Evolutionary conservation across 2,888 invertebrate genomes (phyloP).

Genomic region (Torymus tubicola): DNA sequence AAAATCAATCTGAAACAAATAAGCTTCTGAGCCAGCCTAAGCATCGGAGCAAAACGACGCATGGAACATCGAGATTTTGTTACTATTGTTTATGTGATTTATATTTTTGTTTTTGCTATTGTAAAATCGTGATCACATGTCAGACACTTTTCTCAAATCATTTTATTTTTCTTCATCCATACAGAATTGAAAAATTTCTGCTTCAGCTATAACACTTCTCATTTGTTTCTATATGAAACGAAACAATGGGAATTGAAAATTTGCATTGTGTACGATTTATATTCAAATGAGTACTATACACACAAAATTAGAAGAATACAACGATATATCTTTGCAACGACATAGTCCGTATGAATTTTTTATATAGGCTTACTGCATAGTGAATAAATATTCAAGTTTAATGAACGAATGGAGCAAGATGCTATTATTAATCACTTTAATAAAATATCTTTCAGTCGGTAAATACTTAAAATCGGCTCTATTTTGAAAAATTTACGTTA

Average conservation of each 20-base stretch:
- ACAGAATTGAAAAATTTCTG: background rate
- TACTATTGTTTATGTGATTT: conserved; percentile 29
- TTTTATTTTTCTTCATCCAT: conserved; percentile 1
- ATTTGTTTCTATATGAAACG: conserved; percentile 8
- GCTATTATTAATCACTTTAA: no score
- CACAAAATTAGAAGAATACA: no score
- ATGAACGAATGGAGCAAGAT: no score
- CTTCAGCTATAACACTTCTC: conserved; percentile 3
- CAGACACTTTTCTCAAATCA: conserved; percentile 24
- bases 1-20: conserved; percentile 67
- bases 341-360: no score
- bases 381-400: no score
- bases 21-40: conserved; percentile 68
- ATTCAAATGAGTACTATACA: background rate
- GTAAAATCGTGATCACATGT: conserved; percentile 40
- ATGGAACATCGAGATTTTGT: conserved; percentile 53
- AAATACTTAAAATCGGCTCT: no score
- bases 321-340: no score
- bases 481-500: no score
- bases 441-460: no score
- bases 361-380: no score
- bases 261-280: background rate
- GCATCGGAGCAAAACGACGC: conserved; percentile 58
- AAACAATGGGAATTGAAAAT: conserved; percentile 34
- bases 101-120: conserved; percentile 9